Evolutionary conservation across 2,888 invertebrate species (phyloP).

Genomic region (Tineola bisselliella): DNA sequence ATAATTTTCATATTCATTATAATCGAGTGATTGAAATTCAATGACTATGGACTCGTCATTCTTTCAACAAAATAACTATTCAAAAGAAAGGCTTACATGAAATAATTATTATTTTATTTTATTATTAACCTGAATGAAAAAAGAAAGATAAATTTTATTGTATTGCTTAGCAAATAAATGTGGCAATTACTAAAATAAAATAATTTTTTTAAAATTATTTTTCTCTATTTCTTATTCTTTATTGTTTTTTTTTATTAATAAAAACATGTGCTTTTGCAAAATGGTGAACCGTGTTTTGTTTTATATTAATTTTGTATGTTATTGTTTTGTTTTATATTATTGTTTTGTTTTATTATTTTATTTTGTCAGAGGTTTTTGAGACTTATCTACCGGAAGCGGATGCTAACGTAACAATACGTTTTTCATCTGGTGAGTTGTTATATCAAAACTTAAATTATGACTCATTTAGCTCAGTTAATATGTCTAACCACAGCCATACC

Average conservation of each 20-base stretch:
- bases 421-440: background rate
- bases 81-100: no score
- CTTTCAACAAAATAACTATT: no score
- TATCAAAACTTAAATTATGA: background rate
- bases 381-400: constrained; percentile 20
- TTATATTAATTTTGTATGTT: background rate
- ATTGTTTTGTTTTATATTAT: background rate
- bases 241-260: background rate
- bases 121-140: no score
- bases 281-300: background rate
- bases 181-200: no score
- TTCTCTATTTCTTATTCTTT: background rate
- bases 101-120: no score
- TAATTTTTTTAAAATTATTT: background rate
- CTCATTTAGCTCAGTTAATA: background rate
- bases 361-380: constrained; percentile 44
- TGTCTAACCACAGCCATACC: background rate
- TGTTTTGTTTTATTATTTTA: constrained; percentile 17
- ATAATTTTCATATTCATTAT: background rate
- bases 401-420: background rate
- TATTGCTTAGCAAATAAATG: no score
- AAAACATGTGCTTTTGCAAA: background rate
- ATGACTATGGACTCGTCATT: background rate
- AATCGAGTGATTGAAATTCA: background rate
- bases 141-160: no score